Percentiles rank a stretch among this genome's conserved stretches.
These are phyloP conservation scores for Oasisia sp. DNA, from an alignment of 2,888 invertebrate genomes.

Conservation along the genomic window DNA sequence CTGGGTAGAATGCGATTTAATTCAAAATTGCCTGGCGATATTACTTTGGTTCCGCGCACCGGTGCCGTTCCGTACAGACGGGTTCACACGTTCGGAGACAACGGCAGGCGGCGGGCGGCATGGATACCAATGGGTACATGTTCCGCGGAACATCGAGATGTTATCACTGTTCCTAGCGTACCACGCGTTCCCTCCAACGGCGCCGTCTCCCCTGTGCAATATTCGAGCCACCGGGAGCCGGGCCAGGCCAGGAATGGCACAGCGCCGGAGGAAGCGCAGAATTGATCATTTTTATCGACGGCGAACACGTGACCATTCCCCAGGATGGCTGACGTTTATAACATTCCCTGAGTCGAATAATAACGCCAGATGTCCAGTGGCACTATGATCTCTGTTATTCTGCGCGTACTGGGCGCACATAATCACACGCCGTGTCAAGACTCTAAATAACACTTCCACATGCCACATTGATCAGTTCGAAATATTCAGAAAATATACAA, in stretches of 20 bases:
- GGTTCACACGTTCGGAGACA: neutral
- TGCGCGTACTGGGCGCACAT: neutral
- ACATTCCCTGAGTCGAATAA: neutral
- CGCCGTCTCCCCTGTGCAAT: neutral
- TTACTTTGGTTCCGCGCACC: neutral
- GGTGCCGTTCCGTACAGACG: neutral
- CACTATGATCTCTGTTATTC: neutral
- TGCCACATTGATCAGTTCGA: neutral
- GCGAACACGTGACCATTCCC: neutral
- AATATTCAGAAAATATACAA: neutral
- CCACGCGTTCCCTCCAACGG: neutral
- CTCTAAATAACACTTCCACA: neutral
- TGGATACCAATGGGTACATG: neutral
- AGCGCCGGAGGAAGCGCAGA: neutral
- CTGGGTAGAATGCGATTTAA: neutral
- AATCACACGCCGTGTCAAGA: neutral
- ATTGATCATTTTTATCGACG: constrained; percentile 10
- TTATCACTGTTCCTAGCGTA: neutral
- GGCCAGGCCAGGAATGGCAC: neutral
- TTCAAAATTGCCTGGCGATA: neutral
- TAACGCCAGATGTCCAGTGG: neutral
- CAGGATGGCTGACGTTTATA: neutral
- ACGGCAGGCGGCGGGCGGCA: neutral
- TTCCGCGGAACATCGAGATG: neutral
- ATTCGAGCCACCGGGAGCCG: neutral